Evolutionary conservation across 2,888 invertebrate genomes (phyloP).

Genomic region (Megaustenia siamemsis): DNA sequence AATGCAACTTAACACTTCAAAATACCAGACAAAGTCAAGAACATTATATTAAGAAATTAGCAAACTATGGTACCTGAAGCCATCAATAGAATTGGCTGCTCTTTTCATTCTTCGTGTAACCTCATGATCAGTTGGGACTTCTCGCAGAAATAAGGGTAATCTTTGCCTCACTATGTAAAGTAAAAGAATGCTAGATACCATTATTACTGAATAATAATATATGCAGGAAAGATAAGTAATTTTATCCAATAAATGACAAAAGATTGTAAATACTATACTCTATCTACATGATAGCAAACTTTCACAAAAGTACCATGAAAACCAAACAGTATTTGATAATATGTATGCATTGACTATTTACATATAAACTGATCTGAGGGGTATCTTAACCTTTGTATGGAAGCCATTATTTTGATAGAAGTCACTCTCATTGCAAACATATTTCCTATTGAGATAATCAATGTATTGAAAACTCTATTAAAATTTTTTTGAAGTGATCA

Average conservation of each 20-base stretch:
- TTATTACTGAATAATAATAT: no score
- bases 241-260: no score
- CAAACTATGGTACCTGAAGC: conserved; percentile 82
- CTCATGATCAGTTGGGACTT: conserved; percentile 88
- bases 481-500: no score
- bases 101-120: conserved; percentile 88
- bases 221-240: conserved; percentile 11
- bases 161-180: conserved; percentile 79
- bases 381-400: not conserved
- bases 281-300: no score
- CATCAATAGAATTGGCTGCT: conserved; percentile 88
- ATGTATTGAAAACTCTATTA: no score
- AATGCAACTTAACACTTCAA: not conserved
- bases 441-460: no score
- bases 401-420: not conserved
- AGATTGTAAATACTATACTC: no score
- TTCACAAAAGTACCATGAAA: no score
- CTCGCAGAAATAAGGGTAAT: conserved; percentile 86
- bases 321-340: no score
- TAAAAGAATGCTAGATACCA: no score
- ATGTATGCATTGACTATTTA: not conserved
- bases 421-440: not conserved
- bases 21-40: not conserved
- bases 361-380: not conserved
- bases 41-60: not conserved